Percentiles rank a stretch among this genome's conserved stretches.
These are phyloP conservation scores for Enteromius radiatus DNA, from an alignment of 2,797 vertebrate genomes.

Conservation along the genomic window DNA sequence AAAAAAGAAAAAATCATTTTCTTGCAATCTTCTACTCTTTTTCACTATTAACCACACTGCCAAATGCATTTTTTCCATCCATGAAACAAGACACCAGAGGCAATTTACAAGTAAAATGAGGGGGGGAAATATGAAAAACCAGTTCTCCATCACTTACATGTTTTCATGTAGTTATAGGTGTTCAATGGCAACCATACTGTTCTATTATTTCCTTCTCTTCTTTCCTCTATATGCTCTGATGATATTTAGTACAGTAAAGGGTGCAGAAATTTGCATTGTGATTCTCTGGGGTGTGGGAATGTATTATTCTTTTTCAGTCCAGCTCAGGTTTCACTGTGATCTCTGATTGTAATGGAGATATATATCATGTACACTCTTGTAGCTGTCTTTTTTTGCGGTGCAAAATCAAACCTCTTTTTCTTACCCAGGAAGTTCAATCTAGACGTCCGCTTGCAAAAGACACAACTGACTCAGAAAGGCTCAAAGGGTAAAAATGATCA, in stretches of 20 bases:
- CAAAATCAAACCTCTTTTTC: background rate
- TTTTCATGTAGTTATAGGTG: background rate
- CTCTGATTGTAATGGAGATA: background rate
- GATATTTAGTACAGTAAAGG: background rate
- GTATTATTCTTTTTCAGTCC: background rate
- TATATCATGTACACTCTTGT: background rate
- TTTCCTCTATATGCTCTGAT: background rate
- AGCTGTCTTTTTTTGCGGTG: background rate
- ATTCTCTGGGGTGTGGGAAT: background rate
- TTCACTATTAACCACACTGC: background rate
- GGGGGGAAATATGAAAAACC: background rate
- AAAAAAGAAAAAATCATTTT: background rate
- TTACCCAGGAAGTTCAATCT: background rate
- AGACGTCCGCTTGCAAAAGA: background rate
- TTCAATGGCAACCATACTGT: background rate
- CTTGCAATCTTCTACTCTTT: background rate
- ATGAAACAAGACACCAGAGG: background rate
- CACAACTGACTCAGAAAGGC: background rate
- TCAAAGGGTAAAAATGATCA: background rate
- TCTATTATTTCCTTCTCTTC: too few relatives aligned
- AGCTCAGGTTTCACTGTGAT: background rate
- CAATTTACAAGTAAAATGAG: conserved; percentile 30
- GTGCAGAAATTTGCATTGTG: background rate
- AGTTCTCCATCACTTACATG: background rate
- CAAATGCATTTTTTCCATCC: background rate